A percentile compares a stretch with the other conserved stretches of the same genome.
Conservation (phyloP, 2,888 invertebrate genomes). For the Drosophila koepferae region DNA sequence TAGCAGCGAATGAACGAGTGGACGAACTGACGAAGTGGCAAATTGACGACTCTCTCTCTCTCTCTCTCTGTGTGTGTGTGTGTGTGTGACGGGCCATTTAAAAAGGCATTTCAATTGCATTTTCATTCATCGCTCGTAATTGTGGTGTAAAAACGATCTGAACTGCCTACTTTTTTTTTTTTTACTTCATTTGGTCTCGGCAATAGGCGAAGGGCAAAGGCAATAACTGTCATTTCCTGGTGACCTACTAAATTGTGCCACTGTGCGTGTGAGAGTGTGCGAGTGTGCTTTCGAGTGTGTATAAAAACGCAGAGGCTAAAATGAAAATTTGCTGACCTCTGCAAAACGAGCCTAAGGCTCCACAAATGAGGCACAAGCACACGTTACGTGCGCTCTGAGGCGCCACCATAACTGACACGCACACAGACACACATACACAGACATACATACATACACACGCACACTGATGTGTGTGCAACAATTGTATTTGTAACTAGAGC, state of each 20-base stretch:
- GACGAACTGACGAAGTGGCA: constrained; percentile 50
- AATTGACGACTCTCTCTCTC: constrained; percentile 35
- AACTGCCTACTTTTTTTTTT: constrained; percentile 13
- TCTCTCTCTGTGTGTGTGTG: background rate
- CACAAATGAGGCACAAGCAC: constrained; percentile 52
- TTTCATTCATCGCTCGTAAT: constrained; percentile 76
- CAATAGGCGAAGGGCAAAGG: constrained; percentile 34
- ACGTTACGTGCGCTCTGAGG: constrained; percentile 49
- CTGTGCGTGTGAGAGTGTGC: constrained; percentile 8
- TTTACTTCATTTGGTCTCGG: constrained; percentile 3
- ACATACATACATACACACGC: background rate
- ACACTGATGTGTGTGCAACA: constrained; percentile 54
- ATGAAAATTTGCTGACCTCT: constrained; percentile 76
- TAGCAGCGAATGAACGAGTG: constrained; percentile 17
- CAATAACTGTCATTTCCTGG: constrained; percentile 76
- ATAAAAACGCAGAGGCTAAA: constrained; percentile 46
- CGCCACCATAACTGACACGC: constrained; percentile 15
- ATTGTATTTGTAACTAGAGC: constrained; percentile 44
- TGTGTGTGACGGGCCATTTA: constrained; percentile 50
- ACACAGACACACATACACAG: constrained; percentile 1
- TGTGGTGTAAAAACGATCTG: constrained; percentile 70
- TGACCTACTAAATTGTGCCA: constrained; percentile 69
- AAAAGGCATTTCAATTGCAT: constrained; percentile 72
- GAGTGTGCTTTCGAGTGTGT: constrained; percentile 24
- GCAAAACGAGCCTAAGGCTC: constrained; percentile 50